These are phyloP conservation scores for Bombus balteatus DNA, from an alignment of 1,140 invertebrate species.

Conservation along the genomic window DNA sequence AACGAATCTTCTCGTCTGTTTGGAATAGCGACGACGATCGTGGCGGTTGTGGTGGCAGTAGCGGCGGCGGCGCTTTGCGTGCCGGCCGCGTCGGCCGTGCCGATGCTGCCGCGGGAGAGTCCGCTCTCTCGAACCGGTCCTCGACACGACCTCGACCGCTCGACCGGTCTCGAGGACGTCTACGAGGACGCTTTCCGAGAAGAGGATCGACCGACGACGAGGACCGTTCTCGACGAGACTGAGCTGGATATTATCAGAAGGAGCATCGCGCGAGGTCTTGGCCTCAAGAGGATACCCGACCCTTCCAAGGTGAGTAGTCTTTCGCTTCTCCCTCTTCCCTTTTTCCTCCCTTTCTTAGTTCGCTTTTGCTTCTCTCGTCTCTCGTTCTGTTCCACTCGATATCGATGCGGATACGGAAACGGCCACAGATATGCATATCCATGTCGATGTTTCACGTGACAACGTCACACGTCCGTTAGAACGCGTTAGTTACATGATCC, in stretches of 20 bases:
- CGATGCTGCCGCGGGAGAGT: constrained; percentile 27
- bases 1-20: not conserved
- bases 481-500: not conserved
- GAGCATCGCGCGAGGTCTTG: constrained; percentile 80
- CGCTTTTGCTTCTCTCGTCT: not conserved
- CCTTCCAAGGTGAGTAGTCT: constrained; percentile 63
- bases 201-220: constrained; percentile 26
- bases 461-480: not conserved
- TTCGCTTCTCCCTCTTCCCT: not conserved
- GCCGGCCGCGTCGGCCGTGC: constrained; percentile 10
- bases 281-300: constrained; percentile 80
- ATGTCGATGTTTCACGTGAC: not conserved
- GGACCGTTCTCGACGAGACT: constrained; percentile 52
- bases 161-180: constrained; percentile 45
- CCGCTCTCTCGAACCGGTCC: constrained; percentile 17
- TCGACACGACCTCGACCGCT: constrained; percentile 33
- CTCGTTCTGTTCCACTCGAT: not conserved
- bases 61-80: constrained; percentile 15
- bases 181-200: constrained; percentile 49
- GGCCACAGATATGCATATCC: not conserved
- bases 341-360: not conserved
- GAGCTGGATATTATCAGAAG: constrained; percentile 78
- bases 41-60: not conserved
- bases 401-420: not conserved
- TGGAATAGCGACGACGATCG: constrained; percentile 15